Evolutionary conservation across 2,113 vertebrate species (phyloP).

Genomic region (Nipponia nippon): DNA sequence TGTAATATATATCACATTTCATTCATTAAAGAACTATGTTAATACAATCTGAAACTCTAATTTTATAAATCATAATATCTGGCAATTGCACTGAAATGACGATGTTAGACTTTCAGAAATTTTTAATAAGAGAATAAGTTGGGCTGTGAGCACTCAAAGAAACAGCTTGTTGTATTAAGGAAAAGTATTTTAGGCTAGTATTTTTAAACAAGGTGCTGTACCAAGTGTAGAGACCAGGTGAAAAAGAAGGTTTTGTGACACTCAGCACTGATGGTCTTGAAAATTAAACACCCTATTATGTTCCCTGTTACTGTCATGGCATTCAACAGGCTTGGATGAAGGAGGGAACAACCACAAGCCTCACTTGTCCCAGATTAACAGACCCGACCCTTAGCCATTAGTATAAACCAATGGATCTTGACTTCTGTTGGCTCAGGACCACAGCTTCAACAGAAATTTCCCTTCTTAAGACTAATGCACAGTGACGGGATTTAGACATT

Average conservation of each 20-base stretch:
- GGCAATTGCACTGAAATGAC: neutral
- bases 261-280: rapidly evolving
- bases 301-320: neutral
- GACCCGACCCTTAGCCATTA: neutral
- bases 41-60: neutral
- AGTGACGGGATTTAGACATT: neutral
- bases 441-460: neutral
- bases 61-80: neutral
- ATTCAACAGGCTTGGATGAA: neutral
- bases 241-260: neutral
- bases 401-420: neutral
- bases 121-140: neutral
- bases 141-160: neutral
- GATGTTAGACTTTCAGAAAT: neutral
- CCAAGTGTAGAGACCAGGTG: neutral
- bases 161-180: neutral
- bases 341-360: neutral
- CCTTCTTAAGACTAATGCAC: neutral
- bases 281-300: neutral
- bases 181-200: neutral
- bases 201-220: neutral
- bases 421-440: neutral
- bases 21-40: neutral
- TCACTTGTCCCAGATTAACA: neutral
- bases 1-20: neutral